Evolutionary conservation across 2,888 invertebrate genomes (phyloP).

Genomic region (Orchesellides sinensis): DNA sequence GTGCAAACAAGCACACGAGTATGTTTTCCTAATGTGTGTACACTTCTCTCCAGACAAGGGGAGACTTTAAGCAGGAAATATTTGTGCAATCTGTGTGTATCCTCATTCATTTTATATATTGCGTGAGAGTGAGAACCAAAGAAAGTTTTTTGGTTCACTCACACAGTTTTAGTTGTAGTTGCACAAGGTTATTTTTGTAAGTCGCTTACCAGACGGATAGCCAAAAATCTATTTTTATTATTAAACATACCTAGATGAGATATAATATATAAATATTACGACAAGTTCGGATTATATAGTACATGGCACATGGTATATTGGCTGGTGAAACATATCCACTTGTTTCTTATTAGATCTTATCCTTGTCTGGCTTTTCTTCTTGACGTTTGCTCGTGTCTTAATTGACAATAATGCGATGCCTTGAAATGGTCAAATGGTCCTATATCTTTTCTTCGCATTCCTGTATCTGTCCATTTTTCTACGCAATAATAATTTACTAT

Average conservation of each 20-base stretch:
- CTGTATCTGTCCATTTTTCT: background rate
- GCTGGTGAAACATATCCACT: slow-evolving; percentile 19
- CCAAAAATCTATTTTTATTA: too few relatives aligned
- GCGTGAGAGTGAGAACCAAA: slow-evolving; percentile 27
- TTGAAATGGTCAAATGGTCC: background rate
- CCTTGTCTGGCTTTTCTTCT: slow-evolving; percentile 6
- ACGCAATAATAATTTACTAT: background rate
- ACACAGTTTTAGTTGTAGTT: slow-evolving; percentile 26
- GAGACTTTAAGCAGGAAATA: slow-evolving; percentile 1
- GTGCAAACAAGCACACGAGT: slow-evolving; percentile 2
- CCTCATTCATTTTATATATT: slow-evolving; percentile 21
- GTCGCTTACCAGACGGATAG: background rate
- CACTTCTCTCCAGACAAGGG: slow-evolving; percentile 18
- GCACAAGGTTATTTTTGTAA: slow-evolving; percentile 20
- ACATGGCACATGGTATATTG: background rate
- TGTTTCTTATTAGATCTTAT: slow-evolving; percentile 23
- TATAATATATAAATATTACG: background rate
- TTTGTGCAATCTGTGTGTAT: slow-evolving; percentile 28
- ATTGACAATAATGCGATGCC: slow-evolving; percentile 37
- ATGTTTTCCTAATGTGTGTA: slow-evolving; percentile 14
- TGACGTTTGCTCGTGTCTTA: slow-evolving; percentile 37
- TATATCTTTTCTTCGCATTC: background rate
- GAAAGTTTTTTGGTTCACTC: slow-evolving; percentile 6
- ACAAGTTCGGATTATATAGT: background rate
- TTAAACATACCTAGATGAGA: background rate